These are phyloP conservation scores for Nebria salina DNA, from an alignment of 2,888 invertebrate genomes.

Conservation along the genomic window DNA sequence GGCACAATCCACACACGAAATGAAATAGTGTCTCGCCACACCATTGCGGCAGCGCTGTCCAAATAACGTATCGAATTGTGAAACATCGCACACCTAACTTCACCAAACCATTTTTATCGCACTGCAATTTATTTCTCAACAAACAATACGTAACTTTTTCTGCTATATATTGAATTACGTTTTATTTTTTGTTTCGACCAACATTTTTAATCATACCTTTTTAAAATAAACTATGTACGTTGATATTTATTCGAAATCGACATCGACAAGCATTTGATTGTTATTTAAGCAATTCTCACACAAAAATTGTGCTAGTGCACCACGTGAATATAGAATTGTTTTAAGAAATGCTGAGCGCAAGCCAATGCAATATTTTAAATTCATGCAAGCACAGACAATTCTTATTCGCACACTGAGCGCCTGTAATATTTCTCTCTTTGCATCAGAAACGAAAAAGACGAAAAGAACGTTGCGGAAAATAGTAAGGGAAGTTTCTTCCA, in stretches of 20 bases:
- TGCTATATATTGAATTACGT: background rate
- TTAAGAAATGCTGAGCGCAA: conserved; percentile 22
- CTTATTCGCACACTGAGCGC: conserved; percentile 2
- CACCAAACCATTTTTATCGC: background rate
- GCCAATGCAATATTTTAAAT: conserved; percentile 41
- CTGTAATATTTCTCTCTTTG: conserved; percentile 23
- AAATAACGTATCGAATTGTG: conserved; percentile 14
- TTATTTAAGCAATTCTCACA: background rate
- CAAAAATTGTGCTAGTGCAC: background rate
- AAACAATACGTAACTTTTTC: background rate
- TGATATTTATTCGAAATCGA: background rate
- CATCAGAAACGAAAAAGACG: background rate
- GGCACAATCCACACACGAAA: conserved; percentile 37
- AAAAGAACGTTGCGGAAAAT: conserved; percentile 7
- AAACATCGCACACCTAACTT: conserved; percentile 5
- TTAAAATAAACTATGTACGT: background rate
- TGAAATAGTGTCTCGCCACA: conserved; percentile 25
- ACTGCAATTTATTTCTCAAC: background rate
- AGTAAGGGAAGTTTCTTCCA: conserved; percentile 9
- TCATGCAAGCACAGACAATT: conserved; percentile 33
- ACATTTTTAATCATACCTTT: background rate
- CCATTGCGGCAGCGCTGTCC: background rate
- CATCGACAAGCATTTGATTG: background rate
- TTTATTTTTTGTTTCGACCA: background rate
- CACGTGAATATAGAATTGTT: conserved; percentile 2